A percentile compares a stretch with the other conserved stretches of the same genome.
These are phyloP conservation scores for Clitarchus hookeri DNA, from an alignment of 2,888 invertebrate species.

Conservation along the genomic window DNA sequence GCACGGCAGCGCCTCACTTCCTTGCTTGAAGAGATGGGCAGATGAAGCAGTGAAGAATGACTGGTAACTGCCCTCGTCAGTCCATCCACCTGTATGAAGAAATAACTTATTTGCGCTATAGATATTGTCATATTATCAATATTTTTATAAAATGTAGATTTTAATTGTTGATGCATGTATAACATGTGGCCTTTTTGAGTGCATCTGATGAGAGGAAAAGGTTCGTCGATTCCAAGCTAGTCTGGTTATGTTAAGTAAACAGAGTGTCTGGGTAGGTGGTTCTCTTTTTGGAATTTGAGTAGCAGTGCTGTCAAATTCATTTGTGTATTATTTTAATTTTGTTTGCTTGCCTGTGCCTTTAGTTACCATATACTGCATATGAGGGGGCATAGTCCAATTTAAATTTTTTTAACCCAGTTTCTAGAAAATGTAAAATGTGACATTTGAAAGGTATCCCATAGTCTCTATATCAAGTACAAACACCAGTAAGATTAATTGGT, in stretches of 20 bases:
- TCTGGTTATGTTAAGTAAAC: background rate
- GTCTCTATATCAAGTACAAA: too few species aligned
- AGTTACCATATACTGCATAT: background rate
- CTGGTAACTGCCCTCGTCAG: background rate
- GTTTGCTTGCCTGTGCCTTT: background rate
- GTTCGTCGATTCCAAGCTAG: background rate
- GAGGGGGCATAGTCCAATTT: background rate
- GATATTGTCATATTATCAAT: background rate
- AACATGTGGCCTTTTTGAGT: background rate
- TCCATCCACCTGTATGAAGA: background rate
- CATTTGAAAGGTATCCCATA: too few species aligned
- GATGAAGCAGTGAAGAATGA: constrained; percentile 34
- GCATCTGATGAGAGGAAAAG: background rate
- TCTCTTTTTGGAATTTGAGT: background rate
- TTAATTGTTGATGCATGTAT: background rate
- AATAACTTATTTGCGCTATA: background rate
- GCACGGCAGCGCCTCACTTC: constrained; percentile 77
- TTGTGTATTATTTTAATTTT: background rate
- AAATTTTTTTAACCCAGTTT: background rate
- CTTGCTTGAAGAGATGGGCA: constrained; percentile 68
- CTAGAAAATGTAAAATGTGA: background rate
- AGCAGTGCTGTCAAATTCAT: background rate
- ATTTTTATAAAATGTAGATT: background rate
- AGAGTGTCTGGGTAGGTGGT: background rate
- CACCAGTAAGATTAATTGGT: background rate